Evolutionary conservation across 2,797 vertebrate genomes (phyloP), one percentile per base, ranked within the genome.

Genomic region (Sebastes taczanowskii): DNA sequence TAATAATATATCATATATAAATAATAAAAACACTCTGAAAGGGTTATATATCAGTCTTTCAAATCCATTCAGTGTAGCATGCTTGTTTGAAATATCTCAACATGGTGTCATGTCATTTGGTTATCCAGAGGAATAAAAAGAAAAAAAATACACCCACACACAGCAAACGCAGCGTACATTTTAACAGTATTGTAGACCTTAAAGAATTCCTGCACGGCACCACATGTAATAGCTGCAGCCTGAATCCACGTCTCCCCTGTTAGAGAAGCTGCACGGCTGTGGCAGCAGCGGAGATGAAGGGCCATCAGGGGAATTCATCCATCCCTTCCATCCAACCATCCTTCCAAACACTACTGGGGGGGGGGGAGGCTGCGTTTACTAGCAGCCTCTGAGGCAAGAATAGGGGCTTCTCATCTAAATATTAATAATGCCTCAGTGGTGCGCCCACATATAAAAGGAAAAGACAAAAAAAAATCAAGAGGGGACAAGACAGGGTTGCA

Each of bases 321-420:
- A 71, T 87, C 83, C 84, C 66, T 82, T 82, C 71, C 81, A 35
- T 71, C 81, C 66, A 71, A 27, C 83, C 64, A 67, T 79, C 69
- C 62, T 67, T 60, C 77, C 78, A 72, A 59, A 55, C 77, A 59
- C 56, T 32, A 29, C 7, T 61, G 27, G 77, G 23, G 23, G 65
- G 77, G 30, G 34, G 82, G 63, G 76, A 55, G 71, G 82, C 53
- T 75, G 83, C 62, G 83, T 86, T 83, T 64, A 88, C 88, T 80
- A 91, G 81, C 85, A 93, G 86, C 89, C 88, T 90, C 69, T 69
- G 75, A 92, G 83, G 90, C 88, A 77, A 70, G 79, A 81, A 55
- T 61, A 65, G 63, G 74, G 73, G 79, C 77, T 87, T 88, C 88
- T 90, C 86, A 93, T 94, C 94, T 94, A 90, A 94, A 94, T 95